Percentiles rank a stretch among this genome's conserved stretches.
phyloP scores from a whole-genome alignment of 2,888 invertebrate genomes.

The Agrochola lychnidis region DNA sequence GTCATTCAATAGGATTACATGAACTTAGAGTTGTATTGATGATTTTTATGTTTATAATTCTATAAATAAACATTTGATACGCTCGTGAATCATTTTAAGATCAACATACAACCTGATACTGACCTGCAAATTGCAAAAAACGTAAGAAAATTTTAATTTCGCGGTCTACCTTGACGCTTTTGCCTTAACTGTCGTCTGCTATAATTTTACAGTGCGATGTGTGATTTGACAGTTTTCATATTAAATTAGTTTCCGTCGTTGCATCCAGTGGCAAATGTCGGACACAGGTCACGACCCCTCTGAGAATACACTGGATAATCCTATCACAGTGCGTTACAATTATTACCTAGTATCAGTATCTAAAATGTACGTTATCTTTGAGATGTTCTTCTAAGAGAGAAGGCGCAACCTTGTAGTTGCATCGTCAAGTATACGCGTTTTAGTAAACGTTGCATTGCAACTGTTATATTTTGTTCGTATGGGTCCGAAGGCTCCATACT shows the following conservation, averaged over 20 bases:
- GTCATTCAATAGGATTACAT: too few relatives aligned
- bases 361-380: conserved; percentile 41
- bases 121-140: too few relatives aligned
- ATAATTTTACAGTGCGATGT: background rate
- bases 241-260: background rate
- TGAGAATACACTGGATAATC: background rate
- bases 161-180: too few relatives aligned
- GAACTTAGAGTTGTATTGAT: too few relatives aligned
- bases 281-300: background rate
- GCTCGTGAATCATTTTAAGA: too few relatives aligned
- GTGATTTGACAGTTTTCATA: background rate
- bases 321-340: background rate
- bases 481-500: conserved; percentile 61
- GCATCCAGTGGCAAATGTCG: background rate
- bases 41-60: too few relatives aligned
- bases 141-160: too few relatives aligned
- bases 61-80: too few relatives aligned
- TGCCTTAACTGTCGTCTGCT: too few relatives aligned
- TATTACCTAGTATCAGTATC: background rate
- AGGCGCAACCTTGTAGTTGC: conserved; percentile 28
- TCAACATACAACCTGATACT: too few relatives aligned
- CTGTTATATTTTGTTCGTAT: conserved; percentile 51
- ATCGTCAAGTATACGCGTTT: conserved; percentile 57
- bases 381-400: conserved; percentile 21
- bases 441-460: conserved; percentile 56